Evolutionary conservation across 2,888 invertebrate species (phyloP).

Genomic region (Melieria crassipennis): DNA sequence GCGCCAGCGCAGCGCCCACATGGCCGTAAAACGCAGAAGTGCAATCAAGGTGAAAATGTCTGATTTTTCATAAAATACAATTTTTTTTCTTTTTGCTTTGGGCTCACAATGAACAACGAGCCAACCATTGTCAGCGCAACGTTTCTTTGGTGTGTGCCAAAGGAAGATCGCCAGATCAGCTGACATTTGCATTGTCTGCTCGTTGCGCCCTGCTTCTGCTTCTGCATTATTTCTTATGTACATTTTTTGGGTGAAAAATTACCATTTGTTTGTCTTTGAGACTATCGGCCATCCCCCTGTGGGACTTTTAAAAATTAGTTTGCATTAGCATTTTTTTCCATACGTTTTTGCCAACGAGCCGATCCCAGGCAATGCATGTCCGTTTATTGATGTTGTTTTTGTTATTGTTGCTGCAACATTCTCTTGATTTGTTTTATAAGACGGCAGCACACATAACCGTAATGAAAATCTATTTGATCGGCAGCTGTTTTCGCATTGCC

Average conservation of each 20-base stretch:
- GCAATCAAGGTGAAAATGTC: conserved; percentile 23
- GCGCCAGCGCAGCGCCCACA: conserved; percentile 21
- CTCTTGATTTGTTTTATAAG: conserved; percentile 16
- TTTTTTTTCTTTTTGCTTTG: not conserved
- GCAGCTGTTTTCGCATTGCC: conserved; percentile 24
- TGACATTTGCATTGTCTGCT: conserved; percentile 29
- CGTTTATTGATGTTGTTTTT: not conserved
- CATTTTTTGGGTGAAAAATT: conserved; percentile 28
- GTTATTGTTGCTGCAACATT: not conserved
- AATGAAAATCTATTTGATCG: conserved; percentile 26
- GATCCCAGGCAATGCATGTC: no score
- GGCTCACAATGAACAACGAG: conserved; percentile 2
- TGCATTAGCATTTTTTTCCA: conserved; percentile 22
- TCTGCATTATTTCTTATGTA: conserved; percentile 7
- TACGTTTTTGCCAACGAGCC: not conserved
- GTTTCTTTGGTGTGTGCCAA: conserved; percentile 10
- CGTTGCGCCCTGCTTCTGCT: not conserved
- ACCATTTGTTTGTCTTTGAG: conserved; percentile 19
- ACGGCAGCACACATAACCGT: conserved; percentile 17
- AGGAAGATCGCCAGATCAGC: conserved; percentile 26
- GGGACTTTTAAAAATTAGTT: conserved; percentile 29
- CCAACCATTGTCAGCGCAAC: not conserved
- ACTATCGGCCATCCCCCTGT: conserved; percentile 7
- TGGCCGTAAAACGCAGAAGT: not conserved
- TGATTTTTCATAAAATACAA: not conserved